Base-by-base conservation (phyloP, 2,797 vertebrate species). In the Sphenopsis melanotis region DNA sequence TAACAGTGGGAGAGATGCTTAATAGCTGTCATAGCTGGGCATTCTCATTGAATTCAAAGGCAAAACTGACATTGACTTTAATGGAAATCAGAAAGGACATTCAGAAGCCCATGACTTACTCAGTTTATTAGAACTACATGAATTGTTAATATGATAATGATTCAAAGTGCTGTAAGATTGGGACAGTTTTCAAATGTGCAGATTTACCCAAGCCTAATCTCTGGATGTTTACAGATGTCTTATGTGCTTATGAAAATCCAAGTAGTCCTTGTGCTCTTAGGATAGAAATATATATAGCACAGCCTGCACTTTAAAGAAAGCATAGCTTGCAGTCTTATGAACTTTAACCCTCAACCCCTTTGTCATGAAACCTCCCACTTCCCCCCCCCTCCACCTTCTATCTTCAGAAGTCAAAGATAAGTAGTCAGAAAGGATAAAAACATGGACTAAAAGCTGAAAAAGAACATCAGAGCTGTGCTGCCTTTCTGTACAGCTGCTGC, bases 21-120 rank as follows among this genome's bases (percentile, higher is more conserved):
- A 92, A 93, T 92, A 86, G 89, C 84, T 92, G 87, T 71, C 89
- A 83, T 83, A 86, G 55, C 69, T 72, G 87, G 69, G 50, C 77
- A 88, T 83, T 94, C 69, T 86, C 77, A 60, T 44, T 83, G 69
- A 83, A 96, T 86, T 90, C 77, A 93, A 93, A 94, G 82, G 47
- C 75, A 96, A 94, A 95, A 90, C 44, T 94, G 94, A 94, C 92
- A 93, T 86, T 83, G 95, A 84, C 55, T 94, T 92, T 88, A 91
- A 94, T 64, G 60, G 52, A 59, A 95, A 93, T 69, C 55, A 86
- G 83, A 89, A 95, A 95, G 72, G 83, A 83, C 65, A 70, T 76
- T 76, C 56, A 88, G 59, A 86, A 94, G 81, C 79, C 39, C 87
- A 63, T 36, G 39, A 96, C 92, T 81, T 93, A 89, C 84, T 80